Conservation (phyloP, 1,140 invertebrate genomes). For the Zeugodacus cucurbitae region DNA sequence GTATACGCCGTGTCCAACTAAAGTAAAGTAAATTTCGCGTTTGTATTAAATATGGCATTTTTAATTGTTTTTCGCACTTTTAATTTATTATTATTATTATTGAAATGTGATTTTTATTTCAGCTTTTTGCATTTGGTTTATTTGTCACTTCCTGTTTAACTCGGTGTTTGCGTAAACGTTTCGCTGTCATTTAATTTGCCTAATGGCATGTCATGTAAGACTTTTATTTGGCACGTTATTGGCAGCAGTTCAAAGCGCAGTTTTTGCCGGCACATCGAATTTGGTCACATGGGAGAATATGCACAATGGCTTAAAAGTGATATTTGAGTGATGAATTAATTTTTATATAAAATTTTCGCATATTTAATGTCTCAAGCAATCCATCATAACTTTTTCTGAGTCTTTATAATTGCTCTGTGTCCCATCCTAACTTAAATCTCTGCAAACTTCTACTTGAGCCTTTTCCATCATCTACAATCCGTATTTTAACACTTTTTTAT, state of each 20-base stretch:
- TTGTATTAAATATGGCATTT: not conserved
- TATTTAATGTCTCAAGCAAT: too few relatives aligned
- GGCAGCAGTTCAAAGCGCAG: not conserved
- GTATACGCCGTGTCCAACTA: not conserved
- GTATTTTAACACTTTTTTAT: too few relatives aligned
- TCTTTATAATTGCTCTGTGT: too few relatives aligned
- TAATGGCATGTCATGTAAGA: not conserved
- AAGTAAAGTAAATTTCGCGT: not conserved
- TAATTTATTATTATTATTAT: not conserved
- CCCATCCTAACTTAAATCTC: too few relatives aligned
- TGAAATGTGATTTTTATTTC: not conserved
- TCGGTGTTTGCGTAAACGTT: constrained; percentile 24
- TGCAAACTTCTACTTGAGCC: too few relatives aligned
- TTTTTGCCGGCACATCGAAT: not conserved
- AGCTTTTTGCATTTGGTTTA: not conserved
- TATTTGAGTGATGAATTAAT: too few relatives aligned
- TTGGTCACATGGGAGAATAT: too few relatives aligned
- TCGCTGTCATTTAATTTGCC: constrained; percentile 22
- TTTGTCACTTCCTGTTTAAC: not conserved
- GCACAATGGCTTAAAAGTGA: too few relatives aligned
- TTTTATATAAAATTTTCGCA: too few relatives aligned
- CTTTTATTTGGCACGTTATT: not conserved
- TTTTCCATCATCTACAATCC: too few relatives aligned
- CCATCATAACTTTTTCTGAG: too few relatives aligned
- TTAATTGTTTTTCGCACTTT: not conserved